Conservation (phyloP, 30 jellyfish, hydroid and myxozoan species). For the Pelagia noctiluca region DNA sequence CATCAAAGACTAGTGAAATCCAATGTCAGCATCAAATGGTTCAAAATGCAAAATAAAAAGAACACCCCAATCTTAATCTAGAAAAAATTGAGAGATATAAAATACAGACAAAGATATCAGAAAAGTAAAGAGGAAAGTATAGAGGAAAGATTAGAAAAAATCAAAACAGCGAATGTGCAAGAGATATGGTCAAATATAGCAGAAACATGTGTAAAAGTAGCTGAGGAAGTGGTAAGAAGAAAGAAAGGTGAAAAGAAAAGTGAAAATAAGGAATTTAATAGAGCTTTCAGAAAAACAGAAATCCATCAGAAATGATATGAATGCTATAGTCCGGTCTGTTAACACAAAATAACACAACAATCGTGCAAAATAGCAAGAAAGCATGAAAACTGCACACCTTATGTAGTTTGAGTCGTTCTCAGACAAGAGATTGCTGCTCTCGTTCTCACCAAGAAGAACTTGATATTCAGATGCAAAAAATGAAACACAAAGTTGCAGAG, state of each 20-base stretch:
- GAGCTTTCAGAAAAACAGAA: conserved; percentile 30
- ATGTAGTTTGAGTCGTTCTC: too few relatives aligned
- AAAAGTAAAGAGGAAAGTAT: too few relatives aligned
- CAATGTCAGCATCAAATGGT: conserved; percentile 9
- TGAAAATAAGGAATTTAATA: conserved; percentile 20
- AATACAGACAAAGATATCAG: conserved; percentile 10
- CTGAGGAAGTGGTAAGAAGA: conserved; percentile 37
- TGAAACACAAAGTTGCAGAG: too few relatives aligned
- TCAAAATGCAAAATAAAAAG: neutral
- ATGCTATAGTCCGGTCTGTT: too few relatives aligned
- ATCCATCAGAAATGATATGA: conserved; percentile 10
- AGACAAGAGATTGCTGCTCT: too few relatives aligned
- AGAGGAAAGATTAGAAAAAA: conserved; percentile 9
- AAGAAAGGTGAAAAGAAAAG: conserved; percentile 35
- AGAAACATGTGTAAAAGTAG: conserved; percentile 11
- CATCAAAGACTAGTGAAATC: conserved; percentile 12
- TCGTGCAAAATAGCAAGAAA: too few relatives aligned
- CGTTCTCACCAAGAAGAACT: too few relatives aligned
- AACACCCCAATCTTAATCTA: neutral
- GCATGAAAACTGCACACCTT: too few relatives aligned
- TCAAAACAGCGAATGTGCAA: conserved; percentile 6
- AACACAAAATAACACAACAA: too few relatives aligned
- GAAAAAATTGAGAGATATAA: neutral
- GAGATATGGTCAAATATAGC: conserved; percentile 25
- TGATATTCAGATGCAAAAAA: too few relatives aligned